Evolutionary conservation across 1,140 invertebrate species (phyloP).

Genomic region (Linepithema humile): DNA sequence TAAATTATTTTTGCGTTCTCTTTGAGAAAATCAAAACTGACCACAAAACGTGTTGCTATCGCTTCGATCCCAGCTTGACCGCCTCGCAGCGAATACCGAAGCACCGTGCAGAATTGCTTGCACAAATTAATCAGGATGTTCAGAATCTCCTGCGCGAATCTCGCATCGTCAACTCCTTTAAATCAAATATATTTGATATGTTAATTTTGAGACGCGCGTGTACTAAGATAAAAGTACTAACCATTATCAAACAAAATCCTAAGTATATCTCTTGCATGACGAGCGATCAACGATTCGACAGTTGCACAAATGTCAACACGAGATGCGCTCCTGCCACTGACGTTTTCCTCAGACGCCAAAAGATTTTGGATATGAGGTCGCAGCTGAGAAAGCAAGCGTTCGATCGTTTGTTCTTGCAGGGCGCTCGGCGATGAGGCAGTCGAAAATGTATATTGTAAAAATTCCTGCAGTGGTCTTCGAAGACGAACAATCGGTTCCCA

Average conservation of each 20-base stretch:
- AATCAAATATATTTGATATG: background rate
- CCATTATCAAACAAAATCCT: conserved; percentile 67
- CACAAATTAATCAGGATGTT: conserved; percentile 64
- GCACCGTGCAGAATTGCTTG: conserved; percentile 67
- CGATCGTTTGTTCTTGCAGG: conserved; percentile 66
- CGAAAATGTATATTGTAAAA: conserved; percentile 71
- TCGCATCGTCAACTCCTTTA: conserved; percentile 62
- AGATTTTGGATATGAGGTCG: conserved; percentile 64
- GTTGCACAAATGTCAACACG: conserved; percentile 74
- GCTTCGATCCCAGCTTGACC: conserved; percentile 69
- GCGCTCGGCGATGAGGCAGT: conserved; percentile 50
- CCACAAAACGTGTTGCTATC: conserved; percentile 67
- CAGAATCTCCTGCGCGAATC: conserved; percentile 70
- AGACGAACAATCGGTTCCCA: conserved; percentile 65
- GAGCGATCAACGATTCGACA: conserved; percentile 61
- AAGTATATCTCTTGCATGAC: conserved; percentile 56
- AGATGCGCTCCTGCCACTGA: conserved; percentile 24
- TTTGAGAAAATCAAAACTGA: conserved; percentile 53
- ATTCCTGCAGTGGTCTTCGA: conserved; percentile 72
- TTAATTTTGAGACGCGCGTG: conserved; percentile 38
- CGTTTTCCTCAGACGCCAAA: conserved; percentile 52
- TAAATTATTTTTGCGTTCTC: background rate
- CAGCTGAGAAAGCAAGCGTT: conserved; percentile 70
- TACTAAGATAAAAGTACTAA: conserved; percentile 44
- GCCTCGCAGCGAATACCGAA: conserved; percentile 70